These are phyloP conservation scores for Spisula subtruncata DNA, from an alignment of 2,888 invertebrate species.

Conservation along the genomic window DNA sequence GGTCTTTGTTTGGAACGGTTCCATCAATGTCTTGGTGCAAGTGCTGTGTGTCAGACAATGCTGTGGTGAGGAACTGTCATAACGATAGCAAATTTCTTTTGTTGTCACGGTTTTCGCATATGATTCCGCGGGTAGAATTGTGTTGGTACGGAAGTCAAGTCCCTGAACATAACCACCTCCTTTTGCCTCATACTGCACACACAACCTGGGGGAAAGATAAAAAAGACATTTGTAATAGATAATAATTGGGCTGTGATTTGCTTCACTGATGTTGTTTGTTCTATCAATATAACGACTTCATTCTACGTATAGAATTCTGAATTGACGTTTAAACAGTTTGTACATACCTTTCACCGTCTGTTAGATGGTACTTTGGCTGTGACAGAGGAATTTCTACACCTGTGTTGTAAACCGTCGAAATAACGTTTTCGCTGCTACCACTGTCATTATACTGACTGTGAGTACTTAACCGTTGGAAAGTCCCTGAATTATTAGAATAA, in stretches of 20 bases:
- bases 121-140: background rate
- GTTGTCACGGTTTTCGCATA: background rate
- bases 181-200: conserved; percentile 39
- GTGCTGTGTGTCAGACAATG: conserved; percentile 5
- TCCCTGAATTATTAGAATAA: background rate
- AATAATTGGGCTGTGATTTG: no score
- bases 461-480: background rate
- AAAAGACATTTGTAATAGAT: background rate
- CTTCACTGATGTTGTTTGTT: no score
- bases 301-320: no score
- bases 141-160: background rate
- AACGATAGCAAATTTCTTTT: conserved; percentile 41
- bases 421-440: conserved; percentile 1
- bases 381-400: background rate
- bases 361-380: conserved; percentile 21
- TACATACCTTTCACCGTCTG: conserved; percentile 34
- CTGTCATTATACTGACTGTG: background rate
- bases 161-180: conserved; percentile 44
- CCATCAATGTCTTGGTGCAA: background rate
- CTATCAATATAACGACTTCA: no score
- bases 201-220: conserved; percentile 39
- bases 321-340: no score
- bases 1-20: conserved; percentile 13
- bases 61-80: conserved; percentile 25
- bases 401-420: background rate